Evolutionary conservation across 37 sponge, comb jelly and placozoan genomes (phyloP), one percentile per base, ranked within the genome.

Genomic region (Corticium candelabrum): DNA sequence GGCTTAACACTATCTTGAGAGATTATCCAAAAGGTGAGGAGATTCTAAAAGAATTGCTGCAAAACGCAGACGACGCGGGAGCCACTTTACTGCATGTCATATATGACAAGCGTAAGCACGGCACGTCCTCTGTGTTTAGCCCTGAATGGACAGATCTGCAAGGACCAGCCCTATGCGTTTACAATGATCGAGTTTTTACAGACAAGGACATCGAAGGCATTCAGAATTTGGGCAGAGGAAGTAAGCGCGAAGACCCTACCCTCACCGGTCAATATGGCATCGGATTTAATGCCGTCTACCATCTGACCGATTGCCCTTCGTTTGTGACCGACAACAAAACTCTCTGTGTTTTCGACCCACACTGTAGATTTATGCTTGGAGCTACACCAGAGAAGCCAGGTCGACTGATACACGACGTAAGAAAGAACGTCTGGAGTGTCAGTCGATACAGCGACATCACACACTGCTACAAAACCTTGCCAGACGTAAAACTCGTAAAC

Each of bases 41-140:
- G n/a, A 78, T 85, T 39, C 21, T 85, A 34, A 85, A 85, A 40
- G 82, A 85, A 62, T 41, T 84, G 3, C 81, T 84, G 0, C 85
- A 84, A 39, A 84, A 84, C 77, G 85, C 85, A 41, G 85, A 85
- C 81, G 86, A 85, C 75, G 86, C 86, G 0, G 71, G 37, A 37
- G 86, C 86, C 27, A 76, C 81, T 32, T 40, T 74, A 30, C 41
- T 85, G 81, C 81, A 39, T 38, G 2, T 85, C 56, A 85, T 85
- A 4, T 74, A 80, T 2, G 86, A 85, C 50, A 75, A 82, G n/a
- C 76, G 86, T 31, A 41, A 37, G 7, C 82, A 85, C 81, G 69
- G 70, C 5, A 62, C 30, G 3, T 3, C 62, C 3, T 73, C 5
- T 34, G 32, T 81, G 0, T 69, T 69, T 0, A 74, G 74, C 11